Evolutionary conservation across 2,797 vertebrate species (phyloP), one percentile per base, ranked within the genome.

Genomic region (Uromys caudimaculatus): DNA sequence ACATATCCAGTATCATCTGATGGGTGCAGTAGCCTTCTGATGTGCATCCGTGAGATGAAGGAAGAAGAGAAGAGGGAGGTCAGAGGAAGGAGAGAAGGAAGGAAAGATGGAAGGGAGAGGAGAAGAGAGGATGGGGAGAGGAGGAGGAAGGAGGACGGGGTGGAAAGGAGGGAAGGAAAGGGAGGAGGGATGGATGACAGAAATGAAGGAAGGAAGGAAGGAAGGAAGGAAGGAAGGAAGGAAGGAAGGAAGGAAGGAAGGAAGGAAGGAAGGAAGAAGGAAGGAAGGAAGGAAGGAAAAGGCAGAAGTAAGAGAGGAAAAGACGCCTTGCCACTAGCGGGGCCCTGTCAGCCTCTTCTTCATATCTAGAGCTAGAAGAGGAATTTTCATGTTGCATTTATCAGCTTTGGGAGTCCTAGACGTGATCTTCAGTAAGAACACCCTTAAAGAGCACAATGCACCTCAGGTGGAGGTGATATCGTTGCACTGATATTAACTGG

Each of bases 381-480:
- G 76, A 44, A n/a, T 50, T 35, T 27, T 81, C 6, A 41, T 71
- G 21, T 52, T n/a, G 64, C 16, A 12, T 27, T 13, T 91, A 52
- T 82, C 64, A 21, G 24, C 24, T 27, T 89, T 13, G 8, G 21
- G 47, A 38, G 58, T 32, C 83, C 38, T 35, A 10, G 86, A 73
- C 27, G 13, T 41, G 86, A 6, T 85, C 47, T 67, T 54, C 24
- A 5, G 64, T 13, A 13, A 93, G 50, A 86, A n/a, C 0, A 24
- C n/a, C 19, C 0, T 88, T 88, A 13, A 4, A 12, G 9, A 10
- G 38, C 12, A 24, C n/a, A 24, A 62, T 16, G 38, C 0, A 0
- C 6, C 0, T 0, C 0, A 7, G 35, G 13, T 11, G 0, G 23
- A 14, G 38, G 44, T 44, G 6, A 35, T 47, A 54, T 24, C 0